phyloP scores from a whole-genome alignment of 2,797 vertebrate species.

The Tragopan temminckii region DNA sequence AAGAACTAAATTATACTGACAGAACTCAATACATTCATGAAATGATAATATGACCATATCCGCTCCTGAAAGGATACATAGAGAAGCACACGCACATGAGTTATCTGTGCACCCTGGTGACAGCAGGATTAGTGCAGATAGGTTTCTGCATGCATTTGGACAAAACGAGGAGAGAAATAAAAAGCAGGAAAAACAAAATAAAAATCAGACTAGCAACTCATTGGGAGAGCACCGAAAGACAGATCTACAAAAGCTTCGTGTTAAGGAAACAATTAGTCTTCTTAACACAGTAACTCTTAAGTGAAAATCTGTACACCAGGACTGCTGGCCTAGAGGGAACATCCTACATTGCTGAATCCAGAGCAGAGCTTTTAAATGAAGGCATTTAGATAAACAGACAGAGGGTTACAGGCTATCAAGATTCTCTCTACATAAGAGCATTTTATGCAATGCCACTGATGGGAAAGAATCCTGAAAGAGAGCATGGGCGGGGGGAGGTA shows the following conservation, averaged over 20 bases:
- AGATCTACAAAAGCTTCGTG: not conserved
- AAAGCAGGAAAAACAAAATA: not conserved
- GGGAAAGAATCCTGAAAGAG: not conserved
- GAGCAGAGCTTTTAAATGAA: not conserved
- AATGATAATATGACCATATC: not conserved
- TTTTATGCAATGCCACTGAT: fast-evolving
- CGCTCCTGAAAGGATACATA: not conserved
- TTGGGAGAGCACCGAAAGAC: not conserved
- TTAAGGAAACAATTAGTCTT: not conserved
- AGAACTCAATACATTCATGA: not conserved
- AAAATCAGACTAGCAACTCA: not conserved
- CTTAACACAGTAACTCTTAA: not conserved
- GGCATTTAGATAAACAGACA: not conserved
- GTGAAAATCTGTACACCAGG: not conserved
- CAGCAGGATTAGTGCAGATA: not conserved
- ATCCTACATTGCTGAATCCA: not conserved
- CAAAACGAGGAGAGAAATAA: not conserved
- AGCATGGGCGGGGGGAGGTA: fast-evolving
- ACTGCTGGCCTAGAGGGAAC: not conserved
- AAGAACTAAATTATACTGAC: not conserved
- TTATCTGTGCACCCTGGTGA: not conserved
- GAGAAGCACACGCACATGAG: not conserved
- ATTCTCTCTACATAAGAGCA: not conserved
- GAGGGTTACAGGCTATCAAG: not conserved
- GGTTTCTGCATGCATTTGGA: not conserved